Evolutionary conservation across 2,888 invertebrate species (phyloP).

Genomic region (Spodoptera littoralis): DNA sequence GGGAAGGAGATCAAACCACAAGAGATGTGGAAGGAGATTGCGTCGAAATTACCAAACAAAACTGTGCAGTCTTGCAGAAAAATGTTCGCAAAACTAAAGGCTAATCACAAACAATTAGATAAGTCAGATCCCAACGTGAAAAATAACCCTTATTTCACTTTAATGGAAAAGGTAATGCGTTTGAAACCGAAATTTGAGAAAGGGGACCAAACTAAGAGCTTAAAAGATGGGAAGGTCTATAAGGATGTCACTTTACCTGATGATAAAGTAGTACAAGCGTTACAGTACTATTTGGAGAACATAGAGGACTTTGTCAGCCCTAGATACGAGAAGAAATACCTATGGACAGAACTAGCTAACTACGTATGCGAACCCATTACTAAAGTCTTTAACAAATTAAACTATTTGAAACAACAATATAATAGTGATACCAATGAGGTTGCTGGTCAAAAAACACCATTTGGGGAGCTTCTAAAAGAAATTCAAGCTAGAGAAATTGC

Average conservation of each 20-base stretch:
- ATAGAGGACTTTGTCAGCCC: slow-evolving; percentile 80
- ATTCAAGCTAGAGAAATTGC: slow-evolving; percentile 70
- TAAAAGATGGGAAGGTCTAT: slow-evolving; percentile 64
- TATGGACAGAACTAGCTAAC: slow-evolving; percentile 79
- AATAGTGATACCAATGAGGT: slow-evolving; percentile 63
- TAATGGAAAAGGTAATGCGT: slow-evolving; percentile 73
- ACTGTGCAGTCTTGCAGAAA: slow-evolving; percentile 71
- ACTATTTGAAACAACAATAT: slow-evolving; percentile 76
- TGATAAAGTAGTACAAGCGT: slow-evolving; percentile 71
- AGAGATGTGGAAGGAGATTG: slow-evolving; percentile 79
- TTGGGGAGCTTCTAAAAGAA: slow-evolving; percentile 66
- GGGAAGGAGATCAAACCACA: slow-evolving; percentile 69
- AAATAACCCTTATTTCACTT: slow-evolving; percentile 60
- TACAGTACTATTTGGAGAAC: slow-evolving; percentile 77
- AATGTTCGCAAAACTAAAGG: slow-evolving; percentile 75
- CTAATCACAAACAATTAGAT: slow-evolving; percentile 61
- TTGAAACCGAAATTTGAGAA: slow-evolving; percentile 73
- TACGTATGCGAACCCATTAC: slow-evolving; percentile 69
- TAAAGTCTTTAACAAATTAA: slow-evolving; percentile 78
- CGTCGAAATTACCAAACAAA: slow-evolving; percentile 69
- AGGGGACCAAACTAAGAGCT: slow-evolving; percentile 54
- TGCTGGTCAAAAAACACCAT: slow-evolving; percentile 58
- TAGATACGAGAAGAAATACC: slow-evolving; percentile 77
- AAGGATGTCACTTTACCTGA: slow-evolving; percentile 71
- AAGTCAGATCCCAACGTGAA: slow-evolving; percentile 42